These are phyloP conservation scores for Fistularia commersonii DNA, from an alignment of 2,797 vertebrate genomes.

Conservation along the genomic window DNA sequence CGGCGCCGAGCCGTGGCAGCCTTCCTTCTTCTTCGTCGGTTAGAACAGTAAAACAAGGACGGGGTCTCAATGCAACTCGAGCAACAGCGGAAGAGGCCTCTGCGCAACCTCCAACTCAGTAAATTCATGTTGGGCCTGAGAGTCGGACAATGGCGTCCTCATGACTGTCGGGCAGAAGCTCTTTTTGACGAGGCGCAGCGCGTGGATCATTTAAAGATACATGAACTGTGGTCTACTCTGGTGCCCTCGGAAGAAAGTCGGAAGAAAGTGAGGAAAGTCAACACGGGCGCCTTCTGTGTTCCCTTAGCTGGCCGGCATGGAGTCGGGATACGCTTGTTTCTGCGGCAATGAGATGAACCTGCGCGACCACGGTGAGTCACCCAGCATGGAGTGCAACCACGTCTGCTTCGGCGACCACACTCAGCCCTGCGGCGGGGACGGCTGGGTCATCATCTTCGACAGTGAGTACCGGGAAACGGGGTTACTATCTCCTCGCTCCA, in stretches of 20 bases:
- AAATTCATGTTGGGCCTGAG: slow-evolving; percentile 35
- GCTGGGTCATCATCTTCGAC: slow-evolving; percentile 93
- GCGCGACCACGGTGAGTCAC: slow-evolving; percentile 83
- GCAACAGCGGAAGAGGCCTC: slow-evolving; percentile 40
- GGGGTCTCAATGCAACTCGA: slow-evolving; percentile 9
- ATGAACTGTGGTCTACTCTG: too few relatives aligned
- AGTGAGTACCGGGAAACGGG: slow-evolving; percentile 81
- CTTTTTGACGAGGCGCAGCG: slow-evolving; percentile 44
- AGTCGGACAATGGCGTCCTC: slow-evolving; percentile 57
- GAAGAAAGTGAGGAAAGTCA: not conserved
- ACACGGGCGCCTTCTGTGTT: slow-evolving; percentile 8
- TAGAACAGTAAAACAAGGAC: slow-evolving; percentile 29
- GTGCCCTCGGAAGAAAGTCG: not conserved
- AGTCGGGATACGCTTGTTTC: slow-evolving; percentile 96
- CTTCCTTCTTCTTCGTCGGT: slow-evolving; percentile 28
- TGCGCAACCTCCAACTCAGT: slow-evolving; percentile 47
- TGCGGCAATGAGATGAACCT: slow-evolving; percentile 92
- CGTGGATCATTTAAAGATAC: not conserved
- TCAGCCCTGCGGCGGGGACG: slow-evolving; percentile 94
- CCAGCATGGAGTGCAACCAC: slow-evolving; percentile 91
- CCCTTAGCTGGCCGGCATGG: slow-evolving; percentile 91
- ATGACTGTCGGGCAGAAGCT: slow-evolving; percentile 49
- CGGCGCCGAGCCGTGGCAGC: slow-evolving; percentile 9
- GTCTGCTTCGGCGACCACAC: slow-evolving; percentile 97
- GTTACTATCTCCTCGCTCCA: not conserved